phyloP scores from a whole-genome alignment of 2,888 invertebrate species.

The Agrochola lychnidis region DNA sequence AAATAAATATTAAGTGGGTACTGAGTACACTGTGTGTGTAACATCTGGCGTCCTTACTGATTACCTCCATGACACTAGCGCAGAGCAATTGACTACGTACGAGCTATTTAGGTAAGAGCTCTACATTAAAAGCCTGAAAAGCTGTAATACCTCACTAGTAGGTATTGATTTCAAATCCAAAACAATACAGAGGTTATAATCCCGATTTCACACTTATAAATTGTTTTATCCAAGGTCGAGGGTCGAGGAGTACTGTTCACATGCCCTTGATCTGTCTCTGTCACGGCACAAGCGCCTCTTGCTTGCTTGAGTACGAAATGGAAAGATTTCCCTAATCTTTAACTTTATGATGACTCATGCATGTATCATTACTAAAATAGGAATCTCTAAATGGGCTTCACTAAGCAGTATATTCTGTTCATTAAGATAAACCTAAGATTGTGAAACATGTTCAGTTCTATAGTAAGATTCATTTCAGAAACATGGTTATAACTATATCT shows the following conservation, averaged over 20 bases:
- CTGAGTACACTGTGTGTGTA: background rate
- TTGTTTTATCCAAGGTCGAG: conserved; percentile 33
- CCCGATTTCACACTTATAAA: conserved; percentile 21
- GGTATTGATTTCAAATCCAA: conserved; percentile 31
- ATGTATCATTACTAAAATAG: conserved; percentile 3
- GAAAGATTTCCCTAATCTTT: background rate
- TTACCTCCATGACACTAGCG: conserved; percentile 4
- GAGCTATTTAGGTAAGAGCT: conserved; percentile 32
- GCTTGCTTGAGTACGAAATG: conserved; percentile 5
- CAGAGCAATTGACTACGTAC: conserved; percentile 16
- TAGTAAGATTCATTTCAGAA: background rate
- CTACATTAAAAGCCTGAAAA: conserved; percentile 2
- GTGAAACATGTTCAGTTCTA: background rate
- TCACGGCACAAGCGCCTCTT: conserved; percentile 7
- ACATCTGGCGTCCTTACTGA: background rate
- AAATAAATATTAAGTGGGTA: background rate
- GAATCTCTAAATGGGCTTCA: background rate
- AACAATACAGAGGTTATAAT: conserved; percentile 3
- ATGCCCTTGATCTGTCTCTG: conserved; percentile 17
- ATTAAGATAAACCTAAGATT: background rate
- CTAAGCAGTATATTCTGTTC: background rate
- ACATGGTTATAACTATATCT: background rate
- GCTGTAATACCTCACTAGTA: background rate
- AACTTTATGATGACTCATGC: background rate
- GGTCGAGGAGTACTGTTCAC: conserved; percentile 15